A percentile compares a stretch with the other conserved stretches of the same genome.
These are phyloP conservation scores for Montipora foliosa DNA, from an alignment of 64 coral and sea anemone species.

Conservation along the genomic window DNA sequence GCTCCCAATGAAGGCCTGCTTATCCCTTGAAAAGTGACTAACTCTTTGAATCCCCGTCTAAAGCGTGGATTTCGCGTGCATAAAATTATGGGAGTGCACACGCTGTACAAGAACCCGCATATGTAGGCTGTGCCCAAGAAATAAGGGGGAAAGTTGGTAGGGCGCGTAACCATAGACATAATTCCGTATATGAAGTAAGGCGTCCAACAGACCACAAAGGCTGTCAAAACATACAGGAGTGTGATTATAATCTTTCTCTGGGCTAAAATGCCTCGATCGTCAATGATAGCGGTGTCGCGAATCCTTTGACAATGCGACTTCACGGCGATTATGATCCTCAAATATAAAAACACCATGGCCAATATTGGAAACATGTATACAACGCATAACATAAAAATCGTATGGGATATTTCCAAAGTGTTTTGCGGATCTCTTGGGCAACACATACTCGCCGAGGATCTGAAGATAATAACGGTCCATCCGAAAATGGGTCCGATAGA, in stretches of 20 bases:
- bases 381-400: conserved; percentile 36
- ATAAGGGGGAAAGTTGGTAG: background rate
- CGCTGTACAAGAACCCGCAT: conserved; percentile 72
- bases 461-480: conserved; percentile 68
- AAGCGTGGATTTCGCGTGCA: conserved; percentile 84
- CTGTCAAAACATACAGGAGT: conserved; percentile 59
- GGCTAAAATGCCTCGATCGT: conserved; percentile 77
- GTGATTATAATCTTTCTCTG: conserved; percentile 80
- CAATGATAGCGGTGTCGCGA: conserved; percentile 84
- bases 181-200: conserved; percentile 70
- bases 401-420: conserved; percentile 21
- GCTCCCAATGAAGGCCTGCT: conserved; percentile 15
- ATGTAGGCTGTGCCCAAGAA: conserved; percentile 68
- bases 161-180: conserved; percentile 21
- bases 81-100: conserved; percentile 78
- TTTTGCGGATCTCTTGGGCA: conserved; percentile 32
- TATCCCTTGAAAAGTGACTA: conserved; percentile 59
- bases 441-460: conserved; percentile 37
- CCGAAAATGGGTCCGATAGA: conserved; percentile 78
- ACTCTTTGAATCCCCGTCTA: conserved; percentile 74
- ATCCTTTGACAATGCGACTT: conserved; percentile 63
- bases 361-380: conserved; percentile 65
- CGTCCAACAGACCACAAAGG: conserved; percentile 79
- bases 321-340: conserved; percentile 49
- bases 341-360: conserved; percentile 55